These are phyloP conservation scores for Campoplex capitator DNA, from an alignment of 2,888 invertebrate genomes.

Conservation along the genomic window DNA sequence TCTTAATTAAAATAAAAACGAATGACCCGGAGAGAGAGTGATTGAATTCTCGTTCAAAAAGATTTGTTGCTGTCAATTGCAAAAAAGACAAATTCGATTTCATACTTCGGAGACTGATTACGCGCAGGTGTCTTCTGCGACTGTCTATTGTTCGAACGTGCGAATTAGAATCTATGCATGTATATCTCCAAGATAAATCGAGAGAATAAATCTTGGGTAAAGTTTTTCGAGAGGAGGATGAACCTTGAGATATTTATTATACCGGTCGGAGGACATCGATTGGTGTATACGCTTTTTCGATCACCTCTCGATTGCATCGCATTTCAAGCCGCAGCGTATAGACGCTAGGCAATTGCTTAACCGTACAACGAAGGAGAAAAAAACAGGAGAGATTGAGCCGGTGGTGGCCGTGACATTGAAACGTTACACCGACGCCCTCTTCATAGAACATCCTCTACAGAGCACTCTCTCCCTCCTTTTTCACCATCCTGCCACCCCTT, in stretches of 20 bases:
- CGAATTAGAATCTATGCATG: too few relatives aligned
- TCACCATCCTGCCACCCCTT: slow-evolving; percentile 61
- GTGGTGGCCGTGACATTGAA: slow-evolving; percentile 70
- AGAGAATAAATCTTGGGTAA: neutral
- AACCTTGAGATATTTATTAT: neutral
- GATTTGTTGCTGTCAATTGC: neutral
- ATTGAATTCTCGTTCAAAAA: too few relatives aligned
- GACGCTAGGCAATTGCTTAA: slow-evolving; percentile 1
- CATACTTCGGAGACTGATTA: neutral
- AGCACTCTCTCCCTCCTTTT: slow-evolving; percentile 35
- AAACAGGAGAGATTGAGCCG: slow-evolving; percentile 58
- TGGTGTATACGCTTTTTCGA: neutral
- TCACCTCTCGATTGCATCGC: slow-evolving; percentile 15
- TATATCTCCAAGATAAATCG: neutral
- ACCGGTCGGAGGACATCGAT: neutral
- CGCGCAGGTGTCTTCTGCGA: too few relatives aligned
- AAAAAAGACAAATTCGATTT: neutral
- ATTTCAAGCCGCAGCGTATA: neutral
- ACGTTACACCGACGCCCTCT: slow-evolving; percentile 55
- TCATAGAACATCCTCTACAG: slow-evolving; percentile 41
- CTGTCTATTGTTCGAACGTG: too few relatives aligned
- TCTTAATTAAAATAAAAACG: too few relatives aligned
- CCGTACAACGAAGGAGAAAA: slow-evolving; percentile 16
- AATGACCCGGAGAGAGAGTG: too few relatives aligned
- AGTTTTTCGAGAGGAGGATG: neutral